phyloP scores from a whole-genome alignment of 2,113 vertebrate genomes.

The Lophochroa leadbeateri region DNA sequence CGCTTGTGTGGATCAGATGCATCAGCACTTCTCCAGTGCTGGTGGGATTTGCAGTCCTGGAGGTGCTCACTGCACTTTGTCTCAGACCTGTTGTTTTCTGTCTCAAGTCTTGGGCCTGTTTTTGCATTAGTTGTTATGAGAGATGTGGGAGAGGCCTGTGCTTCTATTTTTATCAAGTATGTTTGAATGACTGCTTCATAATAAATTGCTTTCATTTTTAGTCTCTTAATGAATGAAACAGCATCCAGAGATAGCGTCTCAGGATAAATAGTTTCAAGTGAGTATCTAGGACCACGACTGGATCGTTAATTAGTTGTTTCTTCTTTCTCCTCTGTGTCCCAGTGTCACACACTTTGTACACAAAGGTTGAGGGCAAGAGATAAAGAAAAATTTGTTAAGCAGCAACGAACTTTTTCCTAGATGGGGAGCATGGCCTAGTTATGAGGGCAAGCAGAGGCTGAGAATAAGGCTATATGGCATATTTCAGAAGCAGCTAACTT shows the following conservation, averaged over 20 bases:
- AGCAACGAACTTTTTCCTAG: background rate
- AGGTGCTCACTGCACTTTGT: background rate
- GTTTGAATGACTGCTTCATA: background rate
- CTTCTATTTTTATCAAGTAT: background rate
- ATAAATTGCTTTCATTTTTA: background rate
- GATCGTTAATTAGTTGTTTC: background rate
- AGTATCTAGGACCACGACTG: background rate
- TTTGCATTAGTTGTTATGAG: background rate
- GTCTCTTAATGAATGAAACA: background rate
- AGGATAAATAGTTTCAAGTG: background rate
- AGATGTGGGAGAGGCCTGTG: background rate
- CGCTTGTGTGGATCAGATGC: fast-evolving
- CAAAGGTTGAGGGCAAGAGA: background rate
- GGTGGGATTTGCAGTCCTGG: background rate
- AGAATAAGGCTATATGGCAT: fast-evolving
- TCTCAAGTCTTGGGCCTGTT: background rate
- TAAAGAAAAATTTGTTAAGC: background rate
- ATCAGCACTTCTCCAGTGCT: background rate
- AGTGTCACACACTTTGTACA: background rate
- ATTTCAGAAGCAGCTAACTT: background rate
- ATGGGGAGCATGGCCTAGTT: background rate
- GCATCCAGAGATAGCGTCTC: background rate
- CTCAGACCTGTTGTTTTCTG: background rate
- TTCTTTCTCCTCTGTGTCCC: background rate
- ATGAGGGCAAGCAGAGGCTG: background rate